Conservation (phyloP, 2,888 invertebrate genomes). For the Hipparchia sbordonii region DNA sequence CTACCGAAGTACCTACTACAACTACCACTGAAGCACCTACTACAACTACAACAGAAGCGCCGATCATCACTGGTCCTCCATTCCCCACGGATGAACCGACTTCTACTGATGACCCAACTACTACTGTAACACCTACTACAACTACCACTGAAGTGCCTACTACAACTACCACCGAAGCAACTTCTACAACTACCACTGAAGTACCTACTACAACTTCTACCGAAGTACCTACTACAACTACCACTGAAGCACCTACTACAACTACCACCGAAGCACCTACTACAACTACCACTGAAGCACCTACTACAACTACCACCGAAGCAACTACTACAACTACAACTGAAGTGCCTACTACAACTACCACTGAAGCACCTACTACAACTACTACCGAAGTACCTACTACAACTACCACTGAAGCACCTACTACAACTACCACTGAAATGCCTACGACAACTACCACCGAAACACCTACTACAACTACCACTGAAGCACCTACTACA, state of each 20-base stretch:
- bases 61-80: background rate
- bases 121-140: slow-evolving; percentile 10
- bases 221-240: slow-evolving; percentile 10
- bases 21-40: slow-evolving; percentile 6
- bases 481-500: background rate
- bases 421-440: slow-evolving; percentile 15
- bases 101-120: slow-evolving; percentile 14
- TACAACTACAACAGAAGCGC: background rate
- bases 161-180: slow-evolving; percentile 7
- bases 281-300: slow-evolving; percentile 11
- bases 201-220: slow-evolving; percentile 12
- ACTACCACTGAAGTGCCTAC: slow-evolving; percentile 25
- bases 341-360: slow-evolving; percentile 9
- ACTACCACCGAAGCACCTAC: background rate
- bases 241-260: slow-evolving; percentile 1
- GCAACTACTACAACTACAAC: slow-evolving; percentile 25
- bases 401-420: background rate
- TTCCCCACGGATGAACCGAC: slow-evolving; percentile 16
- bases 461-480: background rate
- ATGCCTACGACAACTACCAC: slow-evolving; percentile 13
- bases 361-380: slow-evolving; percentile 18
- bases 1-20: slow-evolving; percentile 6
- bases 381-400: slow-evolving; percentile 10
- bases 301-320: slow-evolving; percentile 16
- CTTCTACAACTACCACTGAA: slow-evolving; percentile 18